Percentiles rank a stretch among this genome's conserved stretches.
Conservation (phyloP, 2,113 vertebrate species). For the Oriolus oriolus region DNA sequence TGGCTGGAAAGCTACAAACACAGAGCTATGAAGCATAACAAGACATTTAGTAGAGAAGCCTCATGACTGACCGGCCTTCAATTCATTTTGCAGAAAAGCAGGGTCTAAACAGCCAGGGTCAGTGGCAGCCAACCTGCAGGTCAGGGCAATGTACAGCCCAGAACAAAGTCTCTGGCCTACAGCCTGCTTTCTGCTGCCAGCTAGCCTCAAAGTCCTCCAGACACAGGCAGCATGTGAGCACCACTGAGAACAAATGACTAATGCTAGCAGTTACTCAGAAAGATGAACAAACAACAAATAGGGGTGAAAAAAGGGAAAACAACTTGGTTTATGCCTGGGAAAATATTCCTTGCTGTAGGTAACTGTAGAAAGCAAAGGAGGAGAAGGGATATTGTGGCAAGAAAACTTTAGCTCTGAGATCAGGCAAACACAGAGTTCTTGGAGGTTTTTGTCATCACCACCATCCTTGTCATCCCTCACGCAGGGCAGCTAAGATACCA, state of each 20-base stretch:
- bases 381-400: not conserved
- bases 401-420: not conserved
- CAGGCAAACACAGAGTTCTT: not conserved
- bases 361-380: not conserved
- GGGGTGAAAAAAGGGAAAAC: not conserved
- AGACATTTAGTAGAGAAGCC: not conserved
- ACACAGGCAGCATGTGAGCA: not conserved
- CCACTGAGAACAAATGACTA: not conserved
- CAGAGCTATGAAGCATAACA: not conserved
- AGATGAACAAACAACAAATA: not conserved
- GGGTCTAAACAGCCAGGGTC: not conserved
- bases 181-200: not conserved
- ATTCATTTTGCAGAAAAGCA: not conserved
- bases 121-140: not conserved
- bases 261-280: not conserved
- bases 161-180: not conserved
- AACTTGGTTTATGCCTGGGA: not conserved
- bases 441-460: not conserved
- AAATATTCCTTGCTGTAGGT: not conserved
- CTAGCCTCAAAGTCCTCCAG: not conserved
- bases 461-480: not conserved
- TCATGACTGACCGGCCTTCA: accelerated
- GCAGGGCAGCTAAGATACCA: not conserved
- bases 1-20: constrained; percentile 24
- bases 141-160: not conserved